These are phyloP conservation scores for Drosophila suboccidentalis DNA, from an alignment of 2,888 invertebrate genomes.

Conservation along the genomic window DNA sequence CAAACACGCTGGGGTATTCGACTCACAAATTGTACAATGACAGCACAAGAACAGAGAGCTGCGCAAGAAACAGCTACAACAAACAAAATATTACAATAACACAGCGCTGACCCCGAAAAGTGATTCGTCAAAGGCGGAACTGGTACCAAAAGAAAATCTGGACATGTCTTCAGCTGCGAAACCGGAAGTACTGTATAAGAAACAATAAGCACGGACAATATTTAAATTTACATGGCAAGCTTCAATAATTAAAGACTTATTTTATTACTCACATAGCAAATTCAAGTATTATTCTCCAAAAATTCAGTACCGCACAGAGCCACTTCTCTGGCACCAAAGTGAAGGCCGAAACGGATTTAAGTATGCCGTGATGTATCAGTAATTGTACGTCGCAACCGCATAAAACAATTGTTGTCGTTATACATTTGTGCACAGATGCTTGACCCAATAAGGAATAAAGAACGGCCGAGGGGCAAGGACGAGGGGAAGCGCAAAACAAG, in stretches of 20 bases:
- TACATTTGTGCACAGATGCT: constrained; percentile 56
- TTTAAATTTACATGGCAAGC: not conserved
- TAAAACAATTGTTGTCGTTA: constrained; percentile 71
- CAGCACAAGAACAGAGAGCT: constrained; percentile 65
- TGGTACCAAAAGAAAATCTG: constrained; percentile 29
- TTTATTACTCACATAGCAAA: not conserved
- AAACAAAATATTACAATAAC: constrained; percentile 30
- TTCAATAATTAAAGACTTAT: not conserved
- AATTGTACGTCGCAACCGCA: constrained; percentile 29
- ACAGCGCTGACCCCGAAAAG: constrained; percentile 54
- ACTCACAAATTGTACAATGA: constrained; percentile 81
- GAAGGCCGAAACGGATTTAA: not conserved
- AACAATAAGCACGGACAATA: not conserved
- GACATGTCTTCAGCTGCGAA: not conserved
- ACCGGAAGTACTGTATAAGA: not conserved
- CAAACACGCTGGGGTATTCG: constrained; percentile 75
- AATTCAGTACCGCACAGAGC: not conserved
- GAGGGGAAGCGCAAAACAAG: constrained; percentile 35
- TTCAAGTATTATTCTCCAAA: not conserved
- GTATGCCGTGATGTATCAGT: constrained; percentile 12
- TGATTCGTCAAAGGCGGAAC: constrained; percentile 41
- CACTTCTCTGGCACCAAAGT: not conserved
- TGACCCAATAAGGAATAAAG: constrained; percentile 73
- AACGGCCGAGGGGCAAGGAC: constrained; percentile 21
- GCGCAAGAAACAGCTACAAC: constrained; percentile 40